Evolutionary conservation across 2,113 vertebrate species (phyloP).

Genomic region (Pollimyrus isidori): DNA sequence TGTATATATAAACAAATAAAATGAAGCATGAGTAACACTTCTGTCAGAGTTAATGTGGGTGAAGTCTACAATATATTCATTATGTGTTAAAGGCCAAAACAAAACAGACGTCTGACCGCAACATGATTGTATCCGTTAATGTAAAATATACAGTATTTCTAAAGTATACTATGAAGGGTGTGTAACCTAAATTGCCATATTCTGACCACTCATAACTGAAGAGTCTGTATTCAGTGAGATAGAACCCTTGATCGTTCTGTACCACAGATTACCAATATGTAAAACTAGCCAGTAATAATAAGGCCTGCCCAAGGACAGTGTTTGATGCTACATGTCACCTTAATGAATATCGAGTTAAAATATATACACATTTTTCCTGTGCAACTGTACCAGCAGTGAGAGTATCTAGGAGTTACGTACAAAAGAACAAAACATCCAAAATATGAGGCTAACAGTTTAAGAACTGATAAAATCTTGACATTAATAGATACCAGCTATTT

Average conservation of each 20-base stretch:
- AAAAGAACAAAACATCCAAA: constrained; percentile 66
- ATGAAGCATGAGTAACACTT: not conserved
- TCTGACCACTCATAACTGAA: not conserved
- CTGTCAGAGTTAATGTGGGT: not conserved
- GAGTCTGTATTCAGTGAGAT: constrained; percentile 34
- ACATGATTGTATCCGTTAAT: not conserved
- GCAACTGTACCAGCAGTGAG: constrained; percentile 97
- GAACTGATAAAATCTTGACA: constrained; percentile 64
- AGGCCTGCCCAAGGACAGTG: constrained; percentile 73
- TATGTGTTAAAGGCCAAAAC: not conserved
- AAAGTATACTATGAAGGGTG: not conserved
- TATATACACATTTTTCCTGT: constrained; percentile 75
- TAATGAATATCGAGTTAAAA: constrained; percentile 64
- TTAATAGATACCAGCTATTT: constrained; percentile 97
- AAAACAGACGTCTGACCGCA: not conserved
- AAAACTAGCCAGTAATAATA: constrained; percentile 31
- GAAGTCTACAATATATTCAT: not conserved
- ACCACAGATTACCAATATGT: constrained; percentile 38
- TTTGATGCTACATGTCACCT: constrained; percentile 57
- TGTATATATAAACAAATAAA: not conserved
- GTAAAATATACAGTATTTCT: not conserved
- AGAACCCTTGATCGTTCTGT: constrained; percentile 53
- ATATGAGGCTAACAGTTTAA: constrained; percentile 72
- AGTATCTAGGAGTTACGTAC: constrained; percentile 70
- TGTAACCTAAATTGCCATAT: not conserved